Base-by-base conservation (phyloP, 2,888 invertebrate species). In the Eurois occulta region DNA sequence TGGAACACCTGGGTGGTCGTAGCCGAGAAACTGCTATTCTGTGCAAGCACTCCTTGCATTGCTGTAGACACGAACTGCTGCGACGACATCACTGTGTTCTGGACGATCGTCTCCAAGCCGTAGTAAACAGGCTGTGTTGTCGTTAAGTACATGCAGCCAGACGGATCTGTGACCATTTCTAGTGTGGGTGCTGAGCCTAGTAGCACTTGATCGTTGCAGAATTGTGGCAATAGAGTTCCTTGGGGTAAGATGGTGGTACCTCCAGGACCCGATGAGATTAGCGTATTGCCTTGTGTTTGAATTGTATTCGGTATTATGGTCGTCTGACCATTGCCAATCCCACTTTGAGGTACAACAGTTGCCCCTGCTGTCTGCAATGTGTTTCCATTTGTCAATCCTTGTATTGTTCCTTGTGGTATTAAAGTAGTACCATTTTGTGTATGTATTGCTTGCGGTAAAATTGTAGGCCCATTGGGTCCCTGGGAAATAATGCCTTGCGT, bases 71-170 rank as follows among this genome's bases (percentile, higher is more conserved):
- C 97, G 91, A 98, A 98, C 91, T 98, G 98, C 91, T 98, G 98
- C 38, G 98, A 98, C n/a, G 98, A 98, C 98, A 98, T 98, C 0
- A 98, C 98, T 8, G 98, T 98, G 90, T 98, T 98, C 93, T 98
- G 98, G 5, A 98, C 98, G 75, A 98, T 98, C 0, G 98, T 98
- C 95, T 98, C 98, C 84, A 98, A 96, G 1, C 98, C 98, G 89
- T 98, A 98, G 90, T 98, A 98, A 89, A 98, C 97, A 8, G 98
- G 98, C 88, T 98, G 98, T 28, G 98, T 97, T 3, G 97, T 96
- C 65, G 97, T 96, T 76, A 97, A 92, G 90, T 97, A 97, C 94
- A 97, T 97, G 83, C 97, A 97, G 10, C 97, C 97, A 67, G 96
- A 95, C 52, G 96, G 97, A 91, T 97, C 97, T 21, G 97, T 97